A percentile compares a stretch with the other conserved stretches of the same genome.
Evolutionary conservation across 2,888 invertebrate genomes (phyloP).

Genomic region (Saturnia pavonia): DNA sequence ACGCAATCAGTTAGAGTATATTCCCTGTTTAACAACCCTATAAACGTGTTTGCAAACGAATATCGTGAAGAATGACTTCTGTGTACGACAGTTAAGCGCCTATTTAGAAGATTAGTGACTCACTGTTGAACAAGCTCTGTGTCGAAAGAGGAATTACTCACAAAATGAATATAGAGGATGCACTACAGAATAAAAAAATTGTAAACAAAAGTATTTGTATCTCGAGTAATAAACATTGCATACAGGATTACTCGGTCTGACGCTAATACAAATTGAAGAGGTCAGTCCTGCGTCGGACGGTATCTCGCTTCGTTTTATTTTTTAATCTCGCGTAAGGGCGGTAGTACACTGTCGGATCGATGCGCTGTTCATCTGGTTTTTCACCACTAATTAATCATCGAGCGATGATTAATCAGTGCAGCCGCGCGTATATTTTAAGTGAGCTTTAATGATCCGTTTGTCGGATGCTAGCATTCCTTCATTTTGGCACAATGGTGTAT

Average conservation of each 20-base stretch:
- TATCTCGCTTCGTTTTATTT: constrained; percentile 35
- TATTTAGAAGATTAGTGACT: constrained; percentile 15
- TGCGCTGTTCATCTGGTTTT: constrained; percentile 55
- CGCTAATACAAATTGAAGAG: constrained; percentile 42
- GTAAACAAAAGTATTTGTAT: constrained; percentile 17
- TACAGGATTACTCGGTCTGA: constrained; percentile 29
- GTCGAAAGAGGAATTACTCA: background rate
- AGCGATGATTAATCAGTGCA: constrained; percentile 71
- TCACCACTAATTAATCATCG: constrained; percentile 68
- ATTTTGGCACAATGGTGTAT: constrained; percentile 44
- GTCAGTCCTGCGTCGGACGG: constrained; percentile 43
- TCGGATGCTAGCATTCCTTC: constrained; percentile 61
- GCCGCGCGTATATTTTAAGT: constrained; percentile 64
- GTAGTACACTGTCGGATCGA: constrained; percentile 47
- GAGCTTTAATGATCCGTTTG: constrained; percentile 73
- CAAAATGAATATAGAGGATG: background rate
- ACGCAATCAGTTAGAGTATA: constrained; percentile 75
- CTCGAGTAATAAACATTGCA: constrained; percentile 20
- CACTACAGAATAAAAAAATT: background rate
- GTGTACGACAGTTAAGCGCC: constrained; percentile 12
- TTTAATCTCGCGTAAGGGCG: constrained; percentile 47
- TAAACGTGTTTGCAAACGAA: constrained; percentile 48
- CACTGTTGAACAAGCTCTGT: background rate
- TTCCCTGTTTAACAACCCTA: constrained; percentile 51
- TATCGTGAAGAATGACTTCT: constrained; percentile 26